Base-by-base conservation (phyloP, 1,140 invertebrate species). In the Formica selysi region DNA sequence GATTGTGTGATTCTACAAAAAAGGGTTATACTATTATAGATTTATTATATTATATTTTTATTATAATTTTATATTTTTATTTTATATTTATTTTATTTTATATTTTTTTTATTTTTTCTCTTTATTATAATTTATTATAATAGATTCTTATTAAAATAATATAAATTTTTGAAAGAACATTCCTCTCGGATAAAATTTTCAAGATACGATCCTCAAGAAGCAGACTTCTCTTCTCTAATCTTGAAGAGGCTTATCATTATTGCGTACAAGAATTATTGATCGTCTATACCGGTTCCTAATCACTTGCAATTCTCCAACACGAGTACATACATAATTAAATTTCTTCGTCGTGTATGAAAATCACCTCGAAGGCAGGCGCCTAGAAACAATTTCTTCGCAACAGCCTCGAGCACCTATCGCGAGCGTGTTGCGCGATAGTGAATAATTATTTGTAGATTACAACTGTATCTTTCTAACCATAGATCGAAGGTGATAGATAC, bases 401-500 rank as follows among this genome's bases (percentile, higher is more conserved):
- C 71, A 54, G 73, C 59, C 22, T 51, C 19, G 32, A 76, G 73
- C 71, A 11, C n/a, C 8, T 51, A 51, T 51, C 16, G 38, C 65
- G 78, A 70, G 22, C 11, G 44, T 61, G 81, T 76, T 76, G 81
- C 61, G 59, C 41, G 81, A 78, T 76, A 51, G 57, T 26, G 73
- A 84, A 13, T 64, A 76, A 29, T 64, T 44, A 59, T 29, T 85
- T 64, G 38, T 38, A 65, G 74, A 85, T 65, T 85, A 85, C 81
- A 85, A 85, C 73, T 78, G 81, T 85, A 64, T 78, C 73, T 76
- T 65, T 85, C 48, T 41, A 59, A 78, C 22, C 11, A 38, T 26
- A 61, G 80, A 84, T 84, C 41, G 80, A 76, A 62, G 73, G 68
- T 57, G 73, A 78, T 78, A 78, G 68, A 11, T 64, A 32, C 51